Evolutionary conservation across 2,888 invertebrate genomes (phyloP).

Genomic region (Eupithecia centaureata): DNA sequence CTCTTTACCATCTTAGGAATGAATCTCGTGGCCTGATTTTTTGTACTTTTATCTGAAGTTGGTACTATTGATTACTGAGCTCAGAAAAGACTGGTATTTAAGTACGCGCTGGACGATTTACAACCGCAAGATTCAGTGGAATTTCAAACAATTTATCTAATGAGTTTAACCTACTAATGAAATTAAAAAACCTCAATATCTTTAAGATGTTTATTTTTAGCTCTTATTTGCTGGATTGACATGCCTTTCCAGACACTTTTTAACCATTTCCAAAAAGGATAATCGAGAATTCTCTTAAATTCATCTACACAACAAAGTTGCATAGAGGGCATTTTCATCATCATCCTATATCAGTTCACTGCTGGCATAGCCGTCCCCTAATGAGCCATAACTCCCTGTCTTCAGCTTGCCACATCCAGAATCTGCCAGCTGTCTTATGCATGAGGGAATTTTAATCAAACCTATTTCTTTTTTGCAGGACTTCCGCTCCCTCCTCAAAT

Average conservation of each 20-base stretch:
- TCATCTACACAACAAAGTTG: neutral
- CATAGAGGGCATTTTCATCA: too few relatives aligned
- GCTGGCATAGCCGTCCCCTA: too few relatives aligned
- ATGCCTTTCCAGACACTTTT: too few relatives aligned
- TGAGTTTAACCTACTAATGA: neutral
- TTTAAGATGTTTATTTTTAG: neutral
- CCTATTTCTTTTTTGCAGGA: constrained; percentile 70
- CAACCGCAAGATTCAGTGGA: neutral
- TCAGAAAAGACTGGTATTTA: neutral
- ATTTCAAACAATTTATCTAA: neutral
- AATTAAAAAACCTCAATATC: neutral
- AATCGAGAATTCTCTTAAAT: neutral
- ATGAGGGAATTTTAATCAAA: neutral
- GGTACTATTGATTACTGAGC: neutral
- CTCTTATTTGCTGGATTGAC: neutral
- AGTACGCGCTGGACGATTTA: neutral
- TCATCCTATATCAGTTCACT: too few relatives aligned
- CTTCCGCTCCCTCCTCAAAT: constrained; percentile 80
- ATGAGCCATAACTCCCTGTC: too few relatives aligned
- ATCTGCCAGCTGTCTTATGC: neutral
- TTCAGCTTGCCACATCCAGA: too few relatives aligned
- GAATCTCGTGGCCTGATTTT: constrained; percentile 35
- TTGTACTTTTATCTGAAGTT: constrained; percentile 13
- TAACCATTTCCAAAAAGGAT: too few relatives aligned
- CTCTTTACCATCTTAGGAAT: constrained; percentile 32